Evolutionary conservation across 2,888 invertebrate species (phyloP).

Genomic region (Lepetodrilus schrolli): DNA sequence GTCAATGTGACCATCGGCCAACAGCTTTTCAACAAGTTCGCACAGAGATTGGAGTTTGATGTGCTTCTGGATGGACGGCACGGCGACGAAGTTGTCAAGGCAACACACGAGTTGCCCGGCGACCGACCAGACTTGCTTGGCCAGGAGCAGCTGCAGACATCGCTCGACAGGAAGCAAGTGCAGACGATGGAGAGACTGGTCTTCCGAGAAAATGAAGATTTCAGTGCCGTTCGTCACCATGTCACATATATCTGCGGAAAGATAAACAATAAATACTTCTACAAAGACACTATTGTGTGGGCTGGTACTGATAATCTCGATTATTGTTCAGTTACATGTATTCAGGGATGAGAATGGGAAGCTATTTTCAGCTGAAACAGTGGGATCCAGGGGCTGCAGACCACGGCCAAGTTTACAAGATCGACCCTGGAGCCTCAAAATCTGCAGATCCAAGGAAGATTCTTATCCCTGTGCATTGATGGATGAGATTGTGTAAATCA

Average conservation of each 20-base stretch:
- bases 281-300: background rate
- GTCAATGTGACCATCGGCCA: background rate
- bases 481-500: too few species aligned
- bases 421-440: too few species aligned
- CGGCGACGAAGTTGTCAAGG: slow-evolving; percentile 36
- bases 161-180: slow-evolving; percentile 46
- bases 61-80: slow-evolving; percentile 9
- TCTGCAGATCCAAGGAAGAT: too few species aligned
- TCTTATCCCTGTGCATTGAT: too few species aligned
- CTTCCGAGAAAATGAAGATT: slow-evolving; percentile 55
- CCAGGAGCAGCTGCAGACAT: slow-evolving; percentile 39
- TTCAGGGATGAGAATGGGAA: too few species aligned
- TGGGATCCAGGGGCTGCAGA: too few species aligned
- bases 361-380: too few species aligned
- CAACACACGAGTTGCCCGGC: slow-evolving; percentile 45
- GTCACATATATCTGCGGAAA: slow-evolving; percentile 51
- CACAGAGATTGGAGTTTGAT: background rate
- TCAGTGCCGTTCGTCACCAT: slow-evolving; percentile 47
- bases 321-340: too few species aligned
- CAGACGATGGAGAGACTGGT: slow-evolving; percentile 52
- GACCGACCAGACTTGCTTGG: slow-evolving; percentile 36
- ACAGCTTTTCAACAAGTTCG: background rate
- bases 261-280: background rate
- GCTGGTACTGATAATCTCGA: too few species aligned
- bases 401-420: too few species aligned